A percentile compares a stretch with the other conserved stretches of the same genome.
Conservation (phyloP, 2,888 invertebrate species). For the Syrista parreyssii region DNA sequence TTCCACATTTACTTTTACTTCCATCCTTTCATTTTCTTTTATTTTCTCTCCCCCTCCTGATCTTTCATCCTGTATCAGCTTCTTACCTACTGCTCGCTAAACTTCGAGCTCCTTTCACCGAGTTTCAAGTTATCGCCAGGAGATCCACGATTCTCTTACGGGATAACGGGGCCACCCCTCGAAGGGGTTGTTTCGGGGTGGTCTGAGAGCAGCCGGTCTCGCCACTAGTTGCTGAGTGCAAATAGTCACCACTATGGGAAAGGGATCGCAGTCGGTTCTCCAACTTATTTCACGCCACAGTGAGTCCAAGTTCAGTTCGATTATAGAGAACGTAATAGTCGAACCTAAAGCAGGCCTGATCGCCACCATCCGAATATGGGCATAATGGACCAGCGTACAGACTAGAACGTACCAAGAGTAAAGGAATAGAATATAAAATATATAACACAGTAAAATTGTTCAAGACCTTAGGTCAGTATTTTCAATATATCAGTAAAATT, state of each 20-base stretch:
- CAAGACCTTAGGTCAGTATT: not conserved
- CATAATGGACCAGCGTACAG: not conserved
- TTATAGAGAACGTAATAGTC: not conserved
- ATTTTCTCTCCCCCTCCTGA: not conserved
- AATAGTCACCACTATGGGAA: conserved; percentile 46
- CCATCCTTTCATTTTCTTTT: not conserved
- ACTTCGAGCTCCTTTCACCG: not conserved
- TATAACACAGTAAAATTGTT: not conserved
- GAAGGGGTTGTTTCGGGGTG: not conserved
- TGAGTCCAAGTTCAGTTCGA: conserved; percentile 37
- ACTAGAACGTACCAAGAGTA: too few species aligned
- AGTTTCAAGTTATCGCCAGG: not conserved
- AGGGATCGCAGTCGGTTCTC: conserved; percentile 42
- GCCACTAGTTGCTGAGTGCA: conserved; percentile 58
- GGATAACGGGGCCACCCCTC: not conserved
- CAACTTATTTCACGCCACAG: conserved; percentile 57
- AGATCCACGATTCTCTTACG: not conserved
- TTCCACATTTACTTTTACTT: not conserved
- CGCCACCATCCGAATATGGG: not conserved
- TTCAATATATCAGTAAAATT: not conserved
- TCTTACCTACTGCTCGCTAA: not conserved
- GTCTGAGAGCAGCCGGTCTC: conserved; percentile 52
- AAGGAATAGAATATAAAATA: not conserved
- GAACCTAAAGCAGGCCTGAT: not conserved
- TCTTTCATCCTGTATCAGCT: not conserved